Percentiles rank a stretch among this genome's conserved stretches.
Evolutionary conservation across 2,113 vertebrate species (phyloP).

Genomic region (Lepus europaeus): DNA sequence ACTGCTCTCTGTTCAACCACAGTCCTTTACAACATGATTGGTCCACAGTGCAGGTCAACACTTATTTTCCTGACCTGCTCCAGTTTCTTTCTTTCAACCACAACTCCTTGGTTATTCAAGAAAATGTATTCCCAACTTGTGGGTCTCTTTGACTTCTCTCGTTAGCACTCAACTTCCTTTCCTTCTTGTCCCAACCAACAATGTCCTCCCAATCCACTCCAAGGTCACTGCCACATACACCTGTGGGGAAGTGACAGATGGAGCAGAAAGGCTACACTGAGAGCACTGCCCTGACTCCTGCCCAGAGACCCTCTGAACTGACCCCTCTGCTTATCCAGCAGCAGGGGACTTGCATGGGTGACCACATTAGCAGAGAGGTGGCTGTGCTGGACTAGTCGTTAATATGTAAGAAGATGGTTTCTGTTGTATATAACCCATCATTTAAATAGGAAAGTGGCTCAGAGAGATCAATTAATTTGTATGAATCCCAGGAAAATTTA

Average conservation of each 20-base stretch:
- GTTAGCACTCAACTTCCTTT: neutral
- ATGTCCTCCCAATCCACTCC: neutral
- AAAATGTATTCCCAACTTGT: neutral
- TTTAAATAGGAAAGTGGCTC: neutral
- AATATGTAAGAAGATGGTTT: neutral
- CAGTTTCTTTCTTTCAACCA: neutral
- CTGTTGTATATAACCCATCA: neutral
- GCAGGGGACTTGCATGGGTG: neutral
- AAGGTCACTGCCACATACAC: neutral
- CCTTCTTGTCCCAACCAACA: neutral
- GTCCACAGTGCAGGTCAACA: rapidly evolving
- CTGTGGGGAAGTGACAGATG: neutral
- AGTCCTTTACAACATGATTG: neutral
- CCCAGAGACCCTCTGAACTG: neutral
- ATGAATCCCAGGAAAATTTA: neutral
- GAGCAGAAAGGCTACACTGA: neutral
- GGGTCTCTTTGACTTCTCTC: neutral
- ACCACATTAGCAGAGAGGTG: neutral
- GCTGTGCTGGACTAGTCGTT: neutral
- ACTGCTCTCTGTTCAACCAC: too few relatives aligned
- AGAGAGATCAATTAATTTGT: neutral
- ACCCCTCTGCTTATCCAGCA: neutral
- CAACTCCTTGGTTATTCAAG: neutral
- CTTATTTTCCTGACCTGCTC: neutral
- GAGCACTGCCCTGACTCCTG: neutral